Percentiles rank a stretch among this genome's conserved stretches.
These are phyloP conservation scores for Eospalax fontanierii DNA, from an alignment of 2,797 vertebrate genomes.

Conservation along the genomic window DNA sequence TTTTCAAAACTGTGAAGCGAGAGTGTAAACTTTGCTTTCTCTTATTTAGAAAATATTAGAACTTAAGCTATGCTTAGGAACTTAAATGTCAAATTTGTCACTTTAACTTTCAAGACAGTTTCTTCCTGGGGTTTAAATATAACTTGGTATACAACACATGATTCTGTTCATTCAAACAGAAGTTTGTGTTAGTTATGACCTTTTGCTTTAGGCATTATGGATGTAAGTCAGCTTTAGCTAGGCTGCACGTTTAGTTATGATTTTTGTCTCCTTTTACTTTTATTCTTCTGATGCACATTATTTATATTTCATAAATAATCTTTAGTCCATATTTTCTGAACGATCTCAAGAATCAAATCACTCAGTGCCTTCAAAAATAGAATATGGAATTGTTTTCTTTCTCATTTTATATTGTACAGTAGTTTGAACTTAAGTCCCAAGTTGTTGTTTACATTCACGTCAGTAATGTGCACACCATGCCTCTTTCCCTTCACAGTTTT, in stretches of 20 bases:
- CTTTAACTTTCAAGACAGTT: too few species aligned
- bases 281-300: neutral
- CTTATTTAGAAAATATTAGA: neutral
- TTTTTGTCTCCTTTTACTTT: neutral
- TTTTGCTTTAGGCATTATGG: constrained; percentile 11
- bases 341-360: neutral
- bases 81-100: neutral
- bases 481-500: neutral
- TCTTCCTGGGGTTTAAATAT: neutral
- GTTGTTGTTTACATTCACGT: neutral
- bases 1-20: neutral
- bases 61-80: neutral
- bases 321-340: neutral
- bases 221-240: neutral
- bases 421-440: neutral
- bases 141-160: neutral
- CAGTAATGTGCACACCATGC: neutral
- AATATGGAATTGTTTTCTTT: neutral
- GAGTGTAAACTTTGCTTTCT: neutral
- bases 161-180: neutral
- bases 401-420: neutral
- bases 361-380: neutral
- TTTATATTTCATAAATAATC: neutral
- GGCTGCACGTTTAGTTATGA: neutral
- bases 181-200: neutral